Evolutionary conservation across 2,797 vertebrate genomes (phyloP).

Genomic region (Oceanodroma leucorhoa): DNA sequence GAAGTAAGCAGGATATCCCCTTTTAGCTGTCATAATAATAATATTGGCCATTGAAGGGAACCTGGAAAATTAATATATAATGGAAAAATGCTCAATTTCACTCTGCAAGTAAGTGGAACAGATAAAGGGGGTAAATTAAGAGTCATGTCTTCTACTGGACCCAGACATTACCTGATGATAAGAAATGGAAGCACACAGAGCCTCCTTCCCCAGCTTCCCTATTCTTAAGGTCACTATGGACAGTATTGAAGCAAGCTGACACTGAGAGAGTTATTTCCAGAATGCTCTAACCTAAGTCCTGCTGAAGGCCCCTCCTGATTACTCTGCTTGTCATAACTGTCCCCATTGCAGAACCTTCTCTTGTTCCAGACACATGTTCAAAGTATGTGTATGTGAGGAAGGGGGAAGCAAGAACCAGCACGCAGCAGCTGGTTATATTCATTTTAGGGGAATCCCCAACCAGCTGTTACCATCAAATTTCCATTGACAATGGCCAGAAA

Average conservation of each 20-base stretch:
- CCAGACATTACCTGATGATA: not conserved
- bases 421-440: not conserved
- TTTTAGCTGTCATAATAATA: not conserved
- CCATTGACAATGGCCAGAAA: not conserved
- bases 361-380: not conserved
- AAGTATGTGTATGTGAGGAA: not conserved
- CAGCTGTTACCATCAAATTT: conserved; percentile 26
- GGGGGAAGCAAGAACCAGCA: not conserved
- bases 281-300: not conserved
- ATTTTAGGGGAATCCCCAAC: not conserved
- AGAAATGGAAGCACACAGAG: not conserved
- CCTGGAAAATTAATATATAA: not conserved
- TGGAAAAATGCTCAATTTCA: not conserved
- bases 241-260: not conserved
- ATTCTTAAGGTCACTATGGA: too few relatives aligned
- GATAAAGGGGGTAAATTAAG: not conserved
- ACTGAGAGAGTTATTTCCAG: not conserved
- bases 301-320: not conserved
- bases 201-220: not conserved
- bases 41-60: not conserved
- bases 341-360: not conserved
- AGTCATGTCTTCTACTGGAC: not conserved
- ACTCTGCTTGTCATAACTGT: not conserved
- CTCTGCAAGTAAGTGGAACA: not conserved
- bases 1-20: not conserved